These are phyloP conservation scores for Galerucella nymphaeae DNA, from an alignment of 2,888 invertebrate genomes.

Conservation along the genomic window DNA sequence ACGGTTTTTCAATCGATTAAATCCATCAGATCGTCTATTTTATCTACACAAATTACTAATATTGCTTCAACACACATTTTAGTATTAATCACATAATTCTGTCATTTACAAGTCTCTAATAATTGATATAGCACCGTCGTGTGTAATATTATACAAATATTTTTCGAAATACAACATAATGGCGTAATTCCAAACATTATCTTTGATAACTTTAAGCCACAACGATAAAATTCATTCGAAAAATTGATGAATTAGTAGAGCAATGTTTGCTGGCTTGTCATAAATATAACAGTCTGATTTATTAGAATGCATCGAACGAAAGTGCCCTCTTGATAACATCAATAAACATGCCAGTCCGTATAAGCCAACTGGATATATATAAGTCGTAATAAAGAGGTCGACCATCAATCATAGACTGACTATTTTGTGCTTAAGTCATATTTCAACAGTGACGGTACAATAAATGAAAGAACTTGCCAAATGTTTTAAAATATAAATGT, in stretches of 20 bases:
- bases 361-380: slow-evolving; percentile 32
- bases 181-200: slow-evolving; percentile 21
- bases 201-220: slow-evolving; percentile 27
- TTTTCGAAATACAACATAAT: slow-evolving; percentile 7
- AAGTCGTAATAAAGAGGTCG: slow-evolving; percentile 34
- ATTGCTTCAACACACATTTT: background rate
- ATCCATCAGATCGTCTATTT: background rate
- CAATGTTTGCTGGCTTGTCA: slow-evolving; percentile 29
- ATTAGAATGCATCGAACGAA: slow-evolving; percentile 29
- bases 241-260: slow-evolving; percentile 32
- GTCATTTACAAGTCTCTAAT: background rate
- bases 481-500: background rate
- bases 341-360: slow-evolving; percentile 33
- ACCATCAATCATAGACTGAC: slow-evolving; percentile 32
- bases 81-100: slow-evolving; percentile 1
- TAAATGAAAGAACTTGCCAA: slow-evolving; percentile 12
- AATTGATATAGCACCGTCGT: background rate
- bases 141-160: slow-evolving; percentile 11
- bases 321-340: slow-evolving; percentile 36
- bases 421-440: slow-evolving; percentile 30
- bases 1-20: background rate
- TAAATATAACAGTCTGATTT: slow-evolving; percentile 35
- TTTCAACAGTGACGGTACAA: slow-evolving; percentile 10
- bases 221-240: slow-evolving; percentile 24
- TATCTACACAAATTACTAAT: background rate